phyloP scores from a whole-genome alignment of 2,113 vertebrate genomes.

The Dasyurus viverrinus region DNA sequence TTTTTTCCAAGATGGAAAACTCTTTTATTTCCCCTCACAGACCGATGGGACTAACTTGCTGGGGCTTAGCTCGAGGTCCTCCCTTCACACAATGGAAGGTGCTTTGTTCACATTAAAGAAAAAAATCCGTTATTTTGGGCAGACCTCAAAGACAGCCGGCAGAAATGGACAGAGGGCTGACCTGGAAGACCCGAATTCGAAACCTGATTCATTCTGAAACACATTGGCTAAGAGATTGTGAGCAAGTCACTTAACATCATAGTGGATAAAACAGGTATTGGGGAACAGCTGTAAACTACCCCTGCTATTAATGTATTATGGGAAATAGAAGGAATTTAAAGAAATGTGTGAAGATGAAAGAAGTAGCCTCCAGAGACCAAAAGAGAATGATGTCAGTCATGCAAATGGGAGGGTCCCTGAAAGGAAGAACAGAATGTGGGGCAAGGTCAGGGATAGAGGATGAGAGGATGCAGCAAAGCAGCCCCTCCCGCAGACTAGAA shows the following conservation, averaged over 20 bases:
- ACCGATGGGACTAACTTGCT: rapidly evolving
- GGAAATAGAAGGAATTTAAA: too few relatives aligned
- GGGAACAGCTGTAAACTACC: too few relatives aligned
- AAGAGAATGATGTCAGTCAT: too few relatives aligned
- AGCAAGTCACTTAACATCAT: background rate
- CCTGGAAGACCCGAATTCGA: background rate
- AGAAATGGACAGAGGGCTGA: background rate
- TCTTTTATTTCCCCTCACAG: slow-evolving; percentile 51
- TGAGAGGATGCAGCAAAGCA: background rate
- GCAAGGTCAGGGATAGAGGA: too few relatives aligned
- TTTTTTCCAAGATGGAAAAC: slow-evolving; percentile 57
- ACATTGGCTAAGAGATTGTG: too few relatives aligned
- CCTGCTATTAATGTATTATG: too few relatives aligned
- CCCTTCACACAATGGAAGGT: background rate
- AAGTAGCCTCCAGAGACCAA: background rate
- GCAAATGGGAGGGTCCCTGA: too few relatives aligned
- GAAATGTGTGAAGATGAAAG: background rate
- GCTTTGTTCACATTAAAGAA: background rate
- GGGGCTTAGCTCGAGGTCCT: background rate
- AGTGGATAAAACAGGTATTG: background rate
- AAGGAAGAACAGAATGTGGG: too few relatives aligned
- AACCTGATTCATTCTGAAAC: too few relatives aligned
- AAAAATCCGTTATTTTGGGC: background rate
- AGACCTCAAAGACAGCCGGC: background rate
- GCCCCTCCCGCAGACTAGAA: background rate